These are phyloP conservation scores for Andrena dorsata DNA, from an alignment of 2,888 invertebrate species.

Conservation along the genomic window DNA sequence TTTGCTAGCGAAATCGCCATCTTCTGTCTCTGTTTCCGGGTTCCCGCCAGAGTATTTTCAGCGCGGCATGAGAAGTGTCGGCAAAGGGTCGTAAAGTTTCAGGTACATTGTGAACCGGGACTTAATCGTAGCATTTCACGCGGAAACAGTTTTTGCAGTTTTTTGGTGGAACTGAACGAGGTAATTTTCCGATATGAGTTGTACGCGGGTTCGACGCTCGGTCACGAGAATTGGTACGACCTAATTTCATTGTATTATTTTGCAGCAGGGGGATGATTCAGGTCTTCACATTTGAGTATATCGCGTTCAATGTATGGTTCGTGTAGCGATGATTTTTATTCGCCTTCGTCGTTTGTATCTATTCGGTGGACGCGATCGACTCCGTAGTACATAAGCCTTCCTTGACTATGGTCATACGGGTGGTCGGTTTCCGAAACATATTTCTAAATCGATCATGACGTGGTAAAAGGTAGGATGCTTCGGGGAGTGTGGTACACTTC, in stretches of 20 bases:
- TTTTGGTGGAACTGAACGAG: neutral
- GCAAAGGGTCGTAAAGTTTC: neutral
- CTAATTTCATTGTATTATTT: neutral
- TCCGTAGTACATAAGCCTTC: too few species aligned
- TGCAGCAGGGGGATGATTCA: neutral
- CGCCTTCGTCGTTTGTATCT: too few species aligned
- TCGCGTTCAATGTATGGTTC: too few species aligned
- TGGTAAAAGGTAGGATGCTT: too few species aligned
- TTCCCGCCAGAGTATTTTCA: neutral
- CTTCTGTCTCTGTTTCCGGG: neutral
- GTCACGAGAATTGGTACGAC: neutral
- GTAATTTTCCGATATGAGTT: neutral
- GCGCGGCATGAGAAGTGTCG: neutral
- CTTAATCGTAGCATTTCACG: neutral
- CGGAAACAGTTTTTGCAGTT: neutral
- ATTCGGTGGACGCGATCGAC: too few species aligned
- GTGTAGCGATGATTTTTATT: too few species aligned
- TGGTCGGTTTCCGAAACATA: too few species aligned
- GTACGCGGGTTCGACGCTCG: neutral
- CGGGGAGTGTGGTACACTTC: too few species aligned
- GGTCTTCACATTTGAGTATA: too few species aligned
- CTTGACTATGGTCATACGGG: too few species aligned
- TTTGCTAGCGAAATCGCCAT: slow-evolving; percentile 14
- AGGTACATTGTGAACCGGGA: neutral
- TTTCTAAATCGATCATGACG: too few species aligned